Evolutionary conservation across 2,888 invertebrate species (phyloP).

Genomic region (Trissolcus japonicus): DNA sequence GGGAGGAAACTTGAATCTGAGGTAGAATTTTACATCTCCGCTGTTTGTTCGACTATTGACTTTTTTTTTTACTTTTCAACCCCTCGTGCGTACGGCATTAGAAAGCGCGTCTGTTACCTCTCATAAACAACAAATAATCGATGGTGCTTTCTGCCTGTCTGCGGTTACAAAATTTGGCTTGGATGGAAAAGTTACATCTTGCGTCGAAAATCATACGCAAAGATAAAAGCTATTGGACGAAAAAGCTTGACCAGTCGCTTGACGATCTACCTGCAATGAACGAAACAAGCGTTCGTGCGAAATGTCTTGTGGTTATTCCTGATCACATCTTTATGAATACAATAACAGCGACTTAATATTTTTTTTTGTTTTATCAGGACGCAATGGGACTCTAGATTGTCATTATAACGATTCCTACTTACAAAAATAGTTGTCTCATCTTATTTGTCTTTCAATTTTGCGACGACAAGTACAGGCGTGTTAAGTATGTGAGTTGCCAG

Average conservation of each 20-base stretch:
- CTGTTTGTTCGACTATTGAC: conserved; percentile 18
- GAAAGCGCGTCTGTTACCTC: conserved; percentile 20
- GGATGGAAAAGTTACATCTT: conserved; percentile 27
- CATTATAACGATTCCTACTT: conserved; percentile 65
- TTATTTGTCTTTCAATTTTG: conserved; percentile 19
- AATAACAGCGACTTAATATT: conserved; percentile 55
- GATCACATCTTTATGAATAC: conserved; percentile 47
- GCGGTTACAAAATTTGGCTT: conserved; percentile 1
- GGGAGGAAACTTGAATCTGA: conserved; percentile 41
- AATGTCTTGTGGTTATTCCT: not conserved
- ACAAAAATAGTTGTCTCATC: conserved; percentile 57
- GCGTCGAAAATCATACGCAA: not conserved
- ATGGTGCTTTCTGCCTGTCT: too few species aligned
- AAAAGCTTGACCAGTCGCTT: conserved; percentile 38
- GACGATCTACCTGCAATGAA: conserved; percentile 21
- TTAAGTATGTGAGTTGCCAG: conserved; percentile 41
- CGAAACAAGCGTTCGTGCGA: conserved; percentile 23
- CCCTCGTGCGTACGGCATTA: conserved; percentile 27
- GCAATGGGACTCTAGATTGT: conserved; percentile 70
- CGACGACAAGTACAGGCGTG: conserved; percentile 49
- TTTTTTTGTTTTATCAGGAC: conserved; percentile 59
- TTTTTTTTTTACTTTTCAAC: conserved; percentile 36
- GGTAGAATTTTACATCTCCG: conserved; percentile 30
- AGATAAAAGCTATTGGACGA: conserved; percentile 46
- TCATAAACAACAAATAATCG: conserved; percentile 41